These are phyloP conservation scores for Aphelocoma coerulescens DNA, from an alignment of 2,113 vertebrate genomes.

Conservation along the genomic window DNA sequence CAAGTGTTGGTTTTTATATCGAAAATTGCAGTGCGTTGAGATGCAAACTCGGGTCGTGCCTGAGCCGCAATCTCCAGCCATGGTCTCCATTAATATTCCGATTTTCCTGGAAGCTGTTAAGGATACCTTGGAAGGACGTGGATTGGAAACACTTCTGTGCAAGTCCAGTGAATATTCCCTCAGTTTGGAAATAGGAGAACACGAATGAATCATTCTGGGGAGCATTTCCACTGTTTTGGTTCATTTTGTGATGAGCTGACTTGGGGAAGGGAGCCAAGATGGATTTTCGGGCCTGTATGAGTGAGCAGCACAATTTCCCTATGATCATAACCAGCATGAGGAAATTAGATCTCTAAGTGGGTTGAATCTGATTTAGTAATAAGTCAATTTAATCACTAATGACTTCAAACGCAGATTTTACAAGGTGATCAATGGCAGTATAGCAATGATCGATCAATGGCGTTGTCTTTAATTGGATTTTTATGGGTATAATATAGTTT, in stretches of 20 bases:
- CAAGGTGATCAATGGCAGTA: constrained; percentile 51
- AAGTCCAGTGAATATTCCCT: neutral
- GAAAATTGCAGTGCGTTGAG: constrained; percentile 19
- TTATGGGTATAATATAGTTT: constrained; percentile 61
- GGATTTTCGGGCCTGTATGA: neutral
- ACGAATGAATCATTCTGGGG: neutral
- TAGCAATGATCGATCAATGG: constrained; percentile 54
- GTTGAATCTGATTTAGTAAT: constrained; percentile 62
- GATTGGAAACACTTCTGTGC: neutral
- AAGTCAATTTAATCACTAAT: constrained; percentile 69
- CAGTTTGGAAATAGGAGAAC: neutral
- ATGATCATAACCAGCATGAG: neutral
- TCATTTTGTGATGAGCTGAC: neutral
- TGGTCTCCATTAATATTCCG: neutral
- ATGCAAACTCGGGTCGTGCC: constrained; percentile 24
- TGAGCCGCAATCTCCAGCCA: neutral
- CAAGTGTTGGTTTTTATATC: constrained; percentile 2
- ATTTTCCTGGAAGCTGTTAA: neutral
- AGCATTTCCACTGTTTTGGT: neutral
- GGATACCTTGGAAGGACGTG: neutral
- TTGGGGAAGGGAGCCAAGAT: neutral
- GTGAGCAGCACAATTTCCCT: constrained; percentile 47
- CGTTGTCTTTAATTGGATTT: constrained; percentile 65
- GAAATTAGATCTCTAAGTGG: constrained; percentile 42
- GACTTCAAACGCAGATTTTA: constrained; percentile 64